A percentile compares a stretch with the other conserved stretches of the same genome.
These are phyloP conservation scores for Busseola fusca DNA, from an alignment of 2,888 invertebrate species.

Conservation along the genomic window DNA sequence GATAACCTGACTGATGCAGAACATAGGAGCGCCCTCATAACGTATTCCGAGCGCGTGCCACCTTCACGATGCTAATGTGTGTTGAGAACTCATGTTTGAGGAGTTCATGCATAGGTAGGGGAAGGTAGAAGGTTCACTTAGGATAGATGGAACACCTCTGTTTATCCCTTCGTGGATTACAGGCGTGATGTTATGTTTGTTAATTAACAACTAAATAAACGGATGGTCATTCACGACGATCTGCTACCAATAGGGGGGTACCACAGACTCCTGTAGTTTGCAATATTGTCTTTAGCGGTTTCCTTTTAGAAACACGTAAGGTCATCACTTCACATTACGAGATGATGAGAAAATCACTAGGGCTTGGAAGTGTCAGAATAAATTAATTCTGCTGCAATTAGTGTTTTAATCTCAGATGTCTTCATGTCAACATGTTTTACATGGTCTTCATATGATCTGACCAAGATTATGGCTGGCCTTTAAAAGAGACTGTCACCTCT, in stretches of 20 bases:
- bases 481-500: too few relatives aligned
- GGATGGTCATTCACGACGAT: background rate
- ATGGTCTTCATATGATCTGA: too few relatives aligned
- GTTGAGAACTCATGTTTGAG: constrained; percentile 36
- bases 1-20: constrained; percentile 25
- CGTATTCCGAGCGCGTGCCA: constrained; percentile 37
- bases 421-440: too few relatives aligned
- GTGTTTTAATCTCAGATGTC: background rate
- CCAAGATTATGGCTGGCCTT: too few relatives aligned
- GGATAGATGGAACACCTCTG: too few relatives aligned
- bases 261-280: background rate
- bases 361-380: background rate
- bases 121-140: constrained; percentile 12
- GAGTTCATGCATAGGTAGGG: background rate
- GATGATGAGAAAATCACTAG: too few relatives aligned
- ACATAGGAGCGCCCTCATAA: constrained; percentile 17
- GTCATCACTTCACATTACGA: background rate
- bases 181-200: background rate
- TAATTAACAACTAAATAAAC: background rate
- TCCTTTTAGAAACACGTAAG: background rate
- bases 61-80: constrained; percentile 49
- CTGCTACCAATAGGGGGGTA: background rate
- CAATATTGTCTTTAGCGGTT: background rate
- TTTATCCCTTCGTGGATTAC: background rate
- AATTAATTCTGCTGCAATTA: background rate